phyloP scores from a whole-genome alignment of 2,113 vertebrate genomes.

The Grallaria varia region DNA sequence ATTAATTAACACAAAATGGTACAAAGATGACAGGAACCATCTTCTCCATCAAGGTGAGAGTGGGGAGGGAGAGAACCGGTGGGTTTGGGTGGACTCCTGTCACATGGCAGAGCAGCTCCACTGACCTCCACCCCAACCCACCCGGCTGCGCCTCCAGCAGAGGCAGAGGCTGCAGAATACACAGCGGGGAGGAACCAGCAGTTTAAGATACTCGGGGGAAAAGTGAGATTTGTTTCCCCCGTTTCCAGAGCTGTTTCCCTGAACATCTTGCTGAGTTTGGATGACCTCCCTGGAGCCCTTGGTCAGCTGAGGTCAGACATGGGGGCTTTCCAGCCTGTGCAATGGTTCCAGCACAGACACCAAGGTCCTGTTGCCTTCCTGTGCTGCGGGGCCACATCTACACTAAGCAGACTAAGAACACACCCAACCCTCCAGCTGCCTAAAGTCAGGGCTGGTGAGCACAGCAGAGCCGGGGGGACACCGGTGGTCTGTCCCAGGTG shows the following conservation, averaged over 20 bases:
- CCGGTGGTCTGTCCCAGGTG: neutral
- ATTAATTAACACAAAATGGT: neutral
- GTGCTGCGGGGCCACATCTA: neutral
- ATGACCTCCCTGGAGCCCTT: neutral
- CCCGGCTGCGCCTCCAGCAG: neutral
- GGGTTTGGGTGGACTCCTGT: neutral
- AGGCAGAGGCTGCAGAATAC: neutral
- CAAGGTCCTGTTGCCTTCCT: neutral
- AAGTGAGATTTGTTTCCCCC: neutral
- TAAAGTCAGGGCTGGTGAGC: neutral
- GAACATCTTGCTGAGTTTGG: neutral
- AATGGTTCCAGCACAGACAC: neutral
- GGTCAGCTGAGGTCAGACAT: neutral
- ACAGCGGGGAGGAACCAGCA: neutral
- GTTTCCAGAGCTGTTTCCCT: neutral
- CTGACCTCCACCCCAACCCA: neutral
- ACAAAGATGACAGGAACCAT: neutral
- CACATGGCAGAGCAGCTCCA: neutral
- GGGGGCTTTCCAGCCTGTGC: neutral
- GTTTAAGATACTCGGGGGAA: neutral
- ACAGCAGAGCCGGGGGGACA: neutral
- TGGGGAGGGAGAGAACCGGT: neutral
- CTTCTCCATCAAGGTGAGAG: neutral
- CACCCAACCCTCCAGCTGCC: neutral
- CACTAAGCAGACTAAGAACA: rapidly evolving